phyloP scores from a whole-genome alignment of 2,113 vertebrate species.

The Carassius auratus region DNA sequence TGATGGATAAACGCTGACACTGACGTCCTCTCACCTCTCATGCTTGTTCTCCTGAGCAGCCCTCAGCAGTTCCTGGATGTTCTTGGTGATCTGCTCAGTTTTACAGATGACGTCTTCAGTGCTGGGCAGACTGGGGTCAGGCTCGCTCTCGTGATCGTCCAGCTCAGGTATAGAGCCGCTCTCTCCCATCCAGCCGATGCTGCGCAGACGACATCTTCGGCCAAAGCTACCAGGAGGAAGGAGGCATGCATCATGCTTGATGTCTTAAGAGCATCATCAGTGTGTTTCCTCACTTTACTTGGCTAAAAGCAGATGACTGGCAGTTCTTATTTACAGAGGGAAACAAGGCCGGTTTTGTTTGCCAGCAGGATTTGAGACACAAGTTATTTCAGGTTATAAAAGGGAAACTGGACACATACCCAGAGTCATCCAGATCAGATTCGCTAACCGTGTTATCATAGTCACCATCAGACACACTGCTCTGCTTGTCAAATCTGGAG shows the following conservation, averaged over 20 bases:
- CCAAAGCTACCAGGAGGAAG: constrained; percentile 68
- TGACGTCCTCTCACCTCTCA: constrained; percentile 81
- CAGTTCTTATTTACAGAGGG: neutral
- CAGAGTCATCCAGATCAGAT: constrained; percentile 83
- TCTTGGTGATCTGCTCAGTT: constrained; percentile 98
- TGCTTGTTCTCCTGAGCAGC: constrained; percentile 96
- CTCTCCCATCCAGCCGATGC: constrained; percentile 81
- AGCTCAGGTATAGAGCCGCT: constrained; percentile 79
- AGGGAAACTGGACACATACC: constrained; percentile 71
- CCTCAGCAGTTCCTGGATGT: constrained; percentile 93
- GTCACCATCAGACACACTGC: constrained; percentile 90
- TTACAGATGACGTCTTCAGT: constrained; percentile 96
- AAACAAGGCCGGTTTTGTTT: neutral
- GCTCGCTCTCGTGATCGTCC: constrained; percentile 72
- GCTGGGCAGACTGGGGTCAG: constrained; percentile 84
- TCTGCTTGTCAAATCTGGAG: constrained; percentile 91
- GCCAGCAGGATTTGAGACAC: neutral
- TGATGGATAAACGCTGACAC: neutral
- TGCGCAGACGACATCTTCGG: constrained; percentile 83
- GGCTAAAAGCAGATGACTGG: neutral
- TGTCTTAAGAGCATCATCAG: neutral
- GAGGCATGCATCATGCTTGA: neutral
- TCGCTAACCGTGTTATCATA: constrained; percentile 90
- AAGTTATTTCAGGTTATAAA: neutral
- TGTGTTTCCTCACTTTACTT: neutral